Percentiles rank a stretch among this genome's conserved stretches.
Conservation (phyloP, 2,113 vertebrate genomes). For the Perccottus glenii region DNA sequence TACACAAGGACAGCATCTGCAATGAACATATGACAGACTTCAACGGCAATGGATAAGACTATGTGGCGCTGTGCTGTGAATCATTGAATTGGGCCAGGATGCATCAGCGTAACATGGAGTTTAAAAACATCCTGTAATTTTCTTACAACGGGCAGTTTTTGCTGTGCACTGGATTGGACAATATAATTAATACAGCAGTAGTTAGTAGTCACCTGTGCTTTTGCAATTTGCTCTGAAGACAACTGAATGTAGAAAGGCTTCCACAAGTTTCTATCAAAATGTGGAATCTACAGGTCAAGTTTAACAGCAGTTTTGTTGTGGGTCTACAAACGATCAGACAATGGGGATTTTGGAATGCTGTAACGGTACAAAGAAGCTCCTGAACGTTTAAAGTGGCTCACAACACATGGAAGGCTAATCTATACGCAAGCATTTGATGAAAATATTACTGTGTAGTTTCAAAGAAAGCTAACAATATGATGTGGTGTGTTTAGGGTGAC, state of each 20-base stretch:
- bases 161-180: too few relatives aligned
- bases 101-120: too few relatives aligned
- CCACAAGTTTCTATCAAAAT: too few relatives aligned
- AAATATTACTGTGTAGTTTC: too few relatives aligned
- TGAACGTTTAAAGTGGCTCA: neutral
- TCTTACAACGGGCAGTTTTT: neutral
- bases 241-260: neutral
- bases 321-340: neutral
- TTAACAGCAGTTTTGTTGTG: neutral
- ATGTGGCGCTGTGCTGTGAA: neutral
- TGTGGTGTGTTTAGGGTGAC: too few relatives aligned
- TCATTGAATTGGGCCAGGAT: too few relatives aligned
- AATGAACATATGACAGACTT: too few relatives aligned
- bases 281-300: neutral
- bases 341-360: neutral
- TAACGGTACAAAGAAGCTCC: neutral
- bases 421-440: neutral
- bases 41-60: neutral
- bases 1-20: slow-evolving; percentile 7
- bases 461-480: neutral
- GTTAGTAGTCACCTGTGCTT: too few relatives aligned
- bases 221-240: neutral
- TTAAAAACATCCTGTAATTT: neutral
- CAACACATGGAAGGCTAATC: neutral
- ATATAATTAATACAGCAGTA: too few relatives aligned